A percentile compares a stretch with the other conserved stretches of the same genome.
These are phyloP conservation scores for Penaeus chinensis DNA, from an alignment of 1,140 invertebrate species.

Conservation along the genomic window DNA sequence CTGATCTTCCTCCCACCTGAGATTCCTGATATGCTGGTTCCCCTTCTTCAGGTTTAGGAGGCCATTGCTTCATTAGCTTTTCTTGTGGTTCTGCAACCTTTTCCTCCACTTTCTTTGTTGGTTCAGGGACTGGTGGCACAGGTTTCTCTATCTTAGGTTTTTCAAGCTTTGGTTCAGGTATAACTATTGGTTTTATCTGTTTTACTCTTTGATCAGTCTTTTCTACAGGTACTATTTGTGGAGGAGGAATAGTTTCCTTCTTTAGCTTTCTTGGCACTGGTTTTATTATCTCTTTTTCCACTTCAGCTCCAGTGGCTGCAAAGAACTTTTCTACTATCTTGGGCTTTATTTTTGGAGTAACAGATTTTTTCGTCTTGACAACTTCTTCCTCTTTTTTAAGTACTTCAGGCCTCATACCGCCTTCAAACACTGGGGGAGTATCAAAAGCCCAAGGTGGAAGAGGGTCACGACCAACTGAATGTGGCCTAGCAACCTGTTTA, in stretches of 20 bases:
- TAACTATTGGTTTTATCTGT: not conserved
- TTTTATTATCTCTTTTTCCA: constrained; percentile 34
- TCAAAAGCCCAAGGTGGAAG: constrained; percentile 60
- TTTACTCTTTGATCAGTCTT: constrained; percentile 1
- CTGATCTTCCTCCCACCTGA: not conserved
- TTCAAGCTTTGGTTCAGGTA: too few relatives aligned
- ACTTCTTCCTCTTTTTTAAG: constrained; percentile 49
- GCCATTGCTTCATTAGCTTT: constrained; percentile 43
- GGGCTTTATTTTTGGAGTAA: constrained; percentile 56
- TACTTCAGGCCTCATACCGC: constrained; percentile 56
- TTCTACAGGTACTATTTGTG: constrained; percentile 25
- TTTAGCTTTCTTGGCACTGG: constrained; percentile 35
- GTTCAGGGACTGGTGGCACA: not conserved
- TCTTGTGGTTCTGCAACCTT: constrained; percentile 3
- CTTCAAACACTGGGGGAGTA: constrained; percentile 56
- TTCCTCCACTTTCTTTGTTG: not conserved
- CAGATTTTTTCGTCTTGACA: constrained; percentile 27
- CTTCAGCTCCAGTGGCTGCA: constrained; percentile 27
- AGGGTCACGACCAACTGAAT: constrained; percentile 47
- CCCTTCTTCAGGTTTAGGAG: constrained; percentile 31
- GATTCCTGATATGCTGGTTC: not conserved
- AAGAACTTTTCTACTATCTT: constrained; percentile 61
- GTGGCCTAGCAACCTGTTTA: constrained; percentile 20
- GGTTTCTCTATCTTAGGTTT: too few relatives aligned
- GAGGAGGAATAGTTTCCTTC: constrained; percentile 6